Percentiles rank a stretch among this genome's conserved stretches.
Evolutionary conservation across 2,888 invertebrate genomes (phyloP).

Genomic region (Tachina fera): DNA sequence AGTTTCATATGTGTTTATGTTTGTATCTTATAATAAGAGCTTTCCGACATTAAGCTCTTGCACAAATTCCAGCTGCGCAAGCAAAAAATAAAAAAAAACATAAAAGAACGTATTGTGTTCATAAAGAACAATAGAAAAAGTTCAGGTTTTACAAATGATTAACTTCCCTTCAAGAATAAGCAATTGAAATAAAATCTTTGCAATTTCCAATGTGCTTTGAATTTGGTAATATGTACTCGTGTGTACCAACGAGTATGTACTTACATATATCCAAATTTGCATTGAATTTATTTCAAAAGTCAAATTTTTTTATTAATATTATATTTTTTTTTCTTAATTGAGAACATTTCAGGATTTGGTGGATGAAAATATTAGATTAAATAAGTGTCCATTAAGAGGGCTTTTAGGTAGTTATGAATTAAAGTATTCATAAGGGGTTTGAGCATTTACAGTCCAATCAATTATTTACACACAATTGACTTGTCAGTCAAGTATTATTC

Average conservation of each 20-base stretch:
- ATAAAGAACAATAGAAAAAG: slow-evolving; percentile 41
- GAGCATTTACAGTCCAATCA: slow-evolving; percentile 49
- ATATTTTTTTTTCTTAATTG: neutral
- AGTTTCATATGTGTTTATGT: slow-evolving; percentile 24
- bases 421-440: slow-evolving; percentile 19
- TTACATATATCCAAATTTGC: neutral
- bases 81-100: slow-evolving; percentile 34
- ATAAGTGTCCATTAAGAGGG: slow-evolving; percentile 56
- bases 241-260: no score
- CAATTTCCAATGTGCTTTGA: slow-evolving; percentile 38
- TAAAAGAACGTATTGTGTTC: slow-evolving; percentile 7
- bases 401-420: slow-evolving; percentile 35
- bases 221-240: slow-evolving; percentile 18
- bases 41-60: slow-evolving; percentile 27
- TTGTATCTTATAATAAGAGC: slow-evolving; percentile 37
- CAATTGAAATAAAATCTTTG: slow-evolving; percentile 48
- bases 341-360: slow-evolving; percentile 20
- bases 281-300: slow-evolving; percentile 28
- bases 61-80: slow-evolving; percentile 69
- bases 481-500: neutral
- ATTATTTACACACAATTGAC: slow-evolving; percentile 56
- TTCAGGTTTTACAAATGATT: slow-evolving; percentile 72
- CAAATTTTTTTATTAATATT: slow-evolving; percentile 1
- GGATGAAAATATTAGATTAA: slow-evolving; percentile 55
- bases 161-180: slow-evolving; percentile 60